Evolutionary conservation across 1,140 invertebrate genomes (phyloP).

Genomic region (Gonatopus flavifemur): DNA sequence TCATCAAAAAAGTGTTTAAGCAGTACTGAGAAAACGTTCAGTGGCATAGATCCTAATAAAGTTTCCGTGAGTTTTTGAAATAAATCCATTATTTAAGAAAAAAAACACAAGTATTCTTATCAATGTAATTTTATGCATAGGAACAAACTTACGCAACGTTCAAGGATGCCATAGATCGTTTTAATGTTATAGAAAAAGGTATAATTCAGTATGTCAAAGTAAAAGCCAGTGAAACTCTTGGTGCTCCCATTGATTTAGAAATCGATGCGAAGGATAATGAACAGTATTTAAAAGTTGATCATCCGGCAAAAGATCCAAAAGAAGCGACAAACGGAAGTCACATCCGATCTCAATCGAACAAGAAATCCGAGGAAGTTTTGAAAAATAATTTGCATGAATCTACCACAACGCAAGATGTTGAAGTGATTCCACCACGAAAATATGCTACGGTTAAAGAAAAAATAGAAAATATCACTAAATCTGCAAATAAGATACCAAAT

Average conservation of each 20-base stretch:
- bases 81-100: neutral
- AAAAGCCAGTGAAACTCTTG: constrained; percentile 27
- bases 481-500: constrained; percentile 40
- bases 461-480: constrained; percentile 44
- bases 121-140: constrained; percentile 28
- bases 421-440: constrained; percentile 29
- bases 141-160: constrained; percentile 36
- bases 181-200: constrained; percentile 46
- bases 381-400: neutral
- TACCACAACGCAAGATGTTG: constrained; percentile 7
- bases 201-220: constrained; percentile 42
- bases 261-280: constrained; percentile 2
- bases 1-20: constrained; percentile 32
- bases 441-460: constrained; percentile 55
- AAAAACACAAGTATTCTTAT: neutral
- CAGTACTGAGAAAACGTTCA: constrained; percentile 31
- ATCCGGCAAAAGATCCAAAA: constrained; percentile 50
- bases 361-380: neutral
- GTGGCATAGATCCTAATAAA: constrained; percentile 51
- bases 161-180: constrained; percentile 40
- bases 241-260: constrained; percentile 16
- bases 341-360: neutral
- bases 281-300: constrained; percentile 40
- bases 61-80: constrained; percentile 51
- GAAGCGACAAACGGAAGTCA: constrained; percentile 21